These are phyloP conservation scores for Neolamprologus sp. DNA, from an alignment of 2,113 vertebrate genomes.

Conservation along the genomic window DNA sequence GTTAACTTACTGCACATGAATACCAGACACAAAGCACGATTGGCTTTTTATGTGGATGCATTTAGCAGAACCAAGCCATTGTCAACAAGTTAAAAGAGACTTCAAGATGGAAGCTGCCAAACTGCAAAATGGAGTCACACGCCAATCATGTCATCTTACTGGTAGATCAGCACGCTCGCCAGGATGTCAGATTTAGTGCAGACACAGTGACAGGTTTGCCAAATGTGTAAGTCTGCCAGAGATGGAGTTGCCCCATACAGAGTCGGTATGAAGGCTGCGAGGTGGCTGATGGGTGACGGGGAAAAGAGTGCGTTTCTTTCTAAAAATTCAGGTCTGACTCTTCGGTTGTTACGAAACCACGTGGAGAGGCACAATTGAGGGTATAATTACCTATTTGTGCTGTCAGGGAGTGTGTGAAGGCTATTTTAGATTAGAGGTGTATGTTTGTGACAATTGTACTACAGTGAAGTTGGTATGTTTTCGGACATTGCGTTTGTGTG, in stretches of 20 bases:
- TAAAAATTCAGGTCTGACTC: neutral
- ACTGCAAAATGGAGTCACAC: conserved; percentile 21
- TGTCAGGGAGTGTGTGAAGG: neutral
- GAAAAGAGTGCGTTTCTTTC: neutral
- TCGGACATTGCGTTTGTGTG: neutral
- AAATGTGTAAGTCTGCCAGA: conserved; percentile 31
- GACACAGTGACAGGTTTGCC: conserved; percentile 43
- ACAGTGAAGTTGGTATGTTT: conserved; percentile 22
- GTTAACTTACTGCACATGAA: neutral
- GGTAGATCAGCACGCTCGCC: conserved; percentile 36
- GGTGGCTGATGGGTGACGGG: neutral
- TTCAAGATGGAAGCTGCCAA: conserved; percentile 30
- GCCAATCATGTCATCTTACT: conserved; percentile 55
- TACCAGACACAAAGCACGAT: neutral
- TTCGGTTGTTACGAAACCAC: neutral
- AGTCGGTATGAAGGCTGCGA: neutral
- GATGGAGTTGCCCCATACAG: conserved; percentile 1
- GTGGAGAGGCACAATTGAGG: neutral
- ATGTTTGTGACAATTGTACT: conserved; percentile 16
- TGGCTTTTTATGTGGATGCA: neutral
- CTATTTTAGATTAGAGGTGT: neutral
- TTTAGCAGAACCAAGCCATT: conserved; percentile 2
- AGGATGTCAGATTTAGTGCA: conserved; percentile 47
- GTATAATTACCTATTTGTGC: neutral
- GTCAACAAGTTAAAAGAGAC: conserved; percentile 32